These are phyloP conservation scores for Aspidapion aeneum DNA, from an alignment of 2,888 invertebrate genomes.

Conservation along the genomic window DNA sequence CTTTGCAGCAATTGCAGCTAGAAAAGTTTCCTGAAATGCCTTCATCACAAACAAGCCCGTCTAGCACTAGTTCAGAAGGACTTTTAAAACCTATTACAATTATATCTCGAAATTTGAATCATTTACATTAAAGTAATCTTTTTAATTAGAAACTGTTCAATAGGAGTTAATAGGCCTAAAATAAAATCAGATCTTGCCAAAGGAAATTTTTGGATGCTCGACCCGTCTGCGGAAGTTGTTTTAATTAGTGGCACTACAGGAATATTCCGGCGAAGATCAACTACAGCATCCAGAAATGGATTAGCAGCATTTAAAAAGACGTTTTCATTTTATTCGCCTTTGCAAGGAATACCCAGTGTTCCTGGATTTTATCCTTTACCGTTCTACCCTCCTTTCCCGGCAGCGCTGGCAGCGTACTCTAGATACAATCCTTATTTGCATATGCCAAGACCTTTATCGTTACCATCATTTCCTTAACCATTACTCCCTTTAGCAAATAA, in stretches of 20 bases:
- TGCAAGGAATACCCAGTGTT: slow-evolving; percentile 49
- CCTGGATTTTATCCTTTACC: slow-evolving; percentile 44
- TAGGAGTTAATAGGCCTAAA: no score
- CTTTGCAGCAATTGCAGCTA: slow-evolving; percentile 28
- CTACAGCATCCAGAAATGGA: no score
- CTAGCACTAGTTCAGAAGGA: slow-evolving; percentile 27
- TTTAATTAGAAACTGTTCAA: no score
- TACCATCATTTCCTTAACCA: slow-evolving; percentile 38
- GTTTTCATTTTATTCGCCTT: slow-evolving; percentile 61
- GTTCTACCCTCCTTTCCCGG: slow-evolving; percentile 42
- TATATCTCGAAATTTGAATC: slow-evolving; percentile 34
- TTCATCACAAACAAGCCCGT: background rate
- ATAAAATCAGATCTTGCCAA: no score
- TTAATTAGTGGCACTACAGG: slow-evolving; percentile 98
- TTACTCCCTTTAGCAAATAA: slow-evolving; percentile 36
- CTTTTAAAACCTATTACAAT: slow-evolving; percentile 48
- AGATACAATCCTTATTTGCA: slow-evolving; percentile 62
- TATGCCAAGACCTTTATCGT: slow-evolving; percentile 52
- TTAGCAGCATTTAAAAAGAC: slow-evolving; percentile 83
- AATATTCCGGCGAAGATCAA: slow-evolving; percentile 86
- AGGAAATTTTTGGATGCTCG: no score
- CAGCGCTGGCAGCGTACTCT: slow-evolving; percentile 61
- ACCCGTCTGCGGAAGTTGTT: no score
- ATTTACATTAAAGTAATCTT: no score
- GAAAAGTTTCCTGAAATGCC: slow-evolving; percentile 6